These are phyloP conservation scores for Melierax canorus DNA, from an alignment of 2,113 vertebrate genomes.

Conservation along the genomic window DNA sequence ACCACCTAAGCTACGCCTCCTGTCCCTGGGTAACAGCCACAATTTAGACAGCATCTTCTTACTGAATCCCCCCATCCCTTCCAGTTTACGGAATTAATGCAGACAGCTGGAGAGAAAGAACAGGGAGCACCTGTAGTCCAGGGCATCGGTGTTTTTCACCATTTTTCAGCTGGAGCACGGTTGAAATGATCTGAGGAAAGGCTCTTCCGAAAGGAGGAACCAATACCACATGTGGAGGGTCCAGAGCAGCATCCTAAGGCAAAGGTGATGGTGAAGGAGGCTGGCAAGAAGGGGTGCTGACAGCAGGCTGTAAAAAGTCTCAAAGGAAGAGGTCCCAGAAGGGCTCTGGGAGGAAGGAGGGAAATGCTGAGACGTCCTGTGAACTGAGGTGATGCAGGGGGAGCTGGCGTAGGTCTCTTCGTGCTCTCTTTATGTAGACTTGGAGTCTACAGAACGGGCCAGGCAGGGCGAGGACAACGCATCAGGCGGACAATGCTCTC, in stretches of 20 bases:
- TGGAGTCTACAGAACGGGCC: background rate
- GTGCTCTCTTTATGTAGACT: background rate
- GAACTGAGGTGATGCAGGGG: fast-evolving
- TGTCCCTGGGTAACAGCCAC: background rate
- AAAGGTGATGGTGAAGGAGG: background rate
- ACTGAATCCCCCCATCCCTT: background rate
- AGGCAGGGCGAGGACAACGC: background rate
- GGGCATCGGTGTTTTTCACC: background rate
- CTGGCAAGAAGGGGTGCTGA: background rate
- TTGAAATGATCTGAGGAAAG: background rate
- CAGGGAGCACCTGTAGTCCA: background rate
- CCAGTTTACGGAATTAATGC: background rate
- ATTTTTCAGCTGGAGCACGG: background rate
- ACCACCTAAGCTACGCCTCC: background rate
- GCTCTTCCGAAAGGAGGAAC: background rate
- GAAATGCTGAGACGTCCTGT: background rate
- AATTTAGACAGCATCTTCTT: background rate
- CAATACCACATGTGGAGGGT: background rate
- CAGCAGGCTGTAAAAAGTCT: background rate
- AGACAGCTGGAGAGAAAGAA: background rate
- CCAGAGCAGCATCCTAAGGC: background rate
- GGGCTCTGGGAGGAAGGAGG: background rate
- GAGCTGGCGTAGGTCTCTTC: background rate
- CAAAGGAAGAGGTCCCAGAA: background rate
- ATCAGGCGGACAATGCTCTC: background rate